Evolutionary conservation across 2,888 invertebrate genomes (phyloP), one percentile per base, ranked within the genome.

Genomic region (Oegoconia quadripuncta): DNA sequence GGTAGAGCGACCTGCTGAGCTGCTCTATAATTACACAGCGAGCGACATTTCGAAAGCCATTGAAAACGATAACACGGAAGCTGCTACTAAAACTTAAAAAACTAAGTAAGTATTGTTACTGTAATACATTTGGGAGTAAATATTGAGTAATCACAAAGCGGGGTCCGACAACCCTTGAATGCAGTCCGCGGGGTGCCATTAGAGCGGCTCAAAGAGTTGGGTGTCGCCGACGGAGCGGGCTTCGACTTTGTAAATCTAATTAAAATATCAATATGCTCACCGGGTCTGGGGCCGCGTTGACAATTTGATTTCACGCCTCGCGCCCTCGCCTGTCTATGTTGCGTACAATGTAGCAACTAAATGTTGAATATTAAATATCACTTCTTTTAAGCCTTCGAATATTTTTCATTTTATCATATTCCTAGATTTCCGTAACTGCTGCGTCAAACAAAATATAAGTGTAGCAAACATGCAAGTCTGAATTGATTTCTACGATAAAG

Each of bases 11-110:
- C 86, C 84, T 83, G 86, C 84, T 81, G 78, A 35, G 79, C 64
- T 58, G 70, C 79, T 70, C 79, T 81, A 74, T 86, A 87, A 87
- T 87, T 87, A 87, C 76, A 74, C 73, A 59, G 63, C 67, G 77
- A 81, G 75, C 80, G 77, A 83, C 78, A 75, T 82, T 82, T 74
- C 63, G 64, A 72, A 77, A 79, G 70, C 84, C 70, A 74, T 87
- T 83, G 81, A 77, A 83, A 86, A 74, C 84, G 86, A 87, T 84
- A 86, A 86, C 86, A 77, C 86, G 86, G 87, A 87, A 87, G 84
- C 83, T 81, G 83, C 66, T 73, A 56, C 71, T 69, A 75, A 78
- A 81, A 82, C 74, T 81, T 82, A 84, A 83, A 86, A 87, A 83
- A 86, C 79, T 74, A 74, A 77, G 78, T 76, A 70, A 76, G 78